Percentiles rank a stretch among this genome's conserved stretches.
Conservation (phyloP, 2,113 vertebrate species). For the Barbus barbus region DNA sequence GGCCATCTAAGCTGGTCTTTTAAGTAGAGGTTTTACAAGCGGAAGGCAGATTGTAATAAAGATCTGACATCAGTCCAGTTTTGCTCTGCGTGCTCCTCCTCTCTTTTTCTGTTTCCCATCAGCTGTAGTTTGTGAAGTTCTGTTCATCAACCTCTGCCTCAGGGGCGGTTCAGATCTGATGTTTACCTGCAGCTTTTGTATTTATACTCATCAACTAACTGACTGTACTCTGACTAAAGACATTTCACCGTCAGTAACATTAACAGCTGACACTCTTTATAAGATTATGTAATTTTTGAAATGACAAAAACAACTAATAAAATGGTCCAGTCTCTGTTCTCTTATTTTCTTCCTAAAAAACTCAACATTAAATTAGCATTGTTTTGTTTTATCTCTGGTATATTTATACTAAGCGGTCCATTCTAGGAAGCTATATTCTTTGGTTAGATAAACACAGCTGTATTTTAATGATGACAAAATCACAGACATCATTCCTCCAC, state of each 20-base stretch:
- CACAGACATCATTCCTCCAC: background rate
- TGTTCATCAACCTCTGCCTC: slow-evolving; percentile 70
- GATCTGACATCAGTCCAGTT: slow-evolving; percentile 8
- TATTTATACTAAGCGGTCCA: background rate
- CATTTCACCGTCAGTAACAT: background rate
- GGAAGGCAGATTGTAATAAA: background rate
- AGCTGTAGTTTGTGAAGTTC: slow-evolving; percentile 70
- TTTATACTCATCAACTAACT: slow-evolving; percentile 38
- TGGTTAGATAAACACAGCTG: background rate
- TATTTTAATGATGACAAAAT: background rate
- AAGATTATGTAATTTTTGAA: background rate
- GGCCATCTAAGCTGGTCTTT: background rate
- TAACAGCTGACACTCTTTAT: background rate
- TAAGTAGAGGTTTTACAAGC: background rate
- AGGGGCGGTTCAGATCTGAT: slow-evolving; percentile 71
- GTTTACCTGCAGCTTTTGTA: slow-evolving; percentile 58
- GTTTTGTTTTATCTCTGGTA: background rate
- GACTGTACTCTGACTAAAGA: background rate
- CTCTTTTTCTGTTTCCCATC: slow-evolving; percentile 2
- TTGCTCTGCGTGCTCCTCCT: slow-evolving; percentile 21
- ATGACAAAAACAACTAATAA: background rate
- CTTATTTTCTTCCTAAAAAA: background rate
- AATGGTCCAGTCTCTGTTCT: background rate
- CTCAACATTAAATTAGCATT: background rate
- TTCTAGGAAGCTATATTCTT: background rate